A percentile compares a stretch with the other conserved stretches of the same genome.
Evolutionary conservation across 1,140 invertebrate species (phyloP).

Genomic region (Drosophila kurseongensis): DNA sequence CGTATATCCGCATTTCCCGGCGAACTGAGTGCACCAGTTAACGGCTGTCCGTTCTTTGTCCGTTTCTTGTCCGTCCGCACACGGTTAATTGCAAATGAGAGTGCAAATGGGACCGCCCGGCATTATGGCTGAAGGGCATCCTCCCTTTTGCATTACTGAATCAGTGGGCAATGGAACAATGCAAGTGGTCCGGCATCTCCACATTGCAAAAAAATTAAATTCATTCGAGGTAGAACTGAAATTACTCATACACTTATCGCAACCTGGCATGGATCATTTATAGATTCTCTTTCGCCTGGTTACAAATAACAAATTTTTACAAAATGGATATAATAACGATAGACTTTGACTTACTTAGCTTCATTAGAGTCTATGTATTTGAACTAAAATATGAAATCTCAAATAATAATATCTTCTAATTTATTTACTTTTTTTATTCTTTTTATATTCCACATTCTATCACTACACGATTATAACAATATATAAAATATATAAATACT

Average conservation of each 20-base stretch:
- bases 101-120: conserved; percentile 42
- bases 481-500: too few species aligned
- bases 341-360: too few species aligned
- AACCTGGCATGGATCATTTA: not conserved
- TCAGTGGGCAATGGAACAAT: not conserved
- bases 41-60: conserved; percentile 16
- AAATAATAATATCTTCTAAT: too few species aligned
- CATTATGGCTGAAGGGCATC: not conserved
- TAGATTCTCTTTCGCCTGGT: too few species aligned
- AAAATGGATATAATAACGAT: too few species aligned
- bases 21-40: conserved; percentile 12
- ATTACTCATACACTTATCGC: not conserved
- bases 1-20: not conserved
- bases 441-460: too few species aligned
- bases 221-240: not conserved
- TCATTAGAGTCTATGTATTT: too few species aligned
- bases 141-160: not conserved
- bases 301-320: too few species aligned
- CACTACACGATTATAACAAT: too few species aligned
- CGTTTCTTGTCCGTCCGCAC: conserved; percentile 33
- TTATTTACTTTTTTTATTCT: too few species aligned
- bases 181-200: not conserved
- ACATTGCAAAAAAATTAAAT: not conserved
- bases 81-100: conserved; percentile 65
- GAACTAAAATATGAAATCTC: too few species aligned